Evolutionary conservation across 2,113 vertebrate genomes (phyloP).

Genomic region (Myanophis thanlyinensis): DNA sequence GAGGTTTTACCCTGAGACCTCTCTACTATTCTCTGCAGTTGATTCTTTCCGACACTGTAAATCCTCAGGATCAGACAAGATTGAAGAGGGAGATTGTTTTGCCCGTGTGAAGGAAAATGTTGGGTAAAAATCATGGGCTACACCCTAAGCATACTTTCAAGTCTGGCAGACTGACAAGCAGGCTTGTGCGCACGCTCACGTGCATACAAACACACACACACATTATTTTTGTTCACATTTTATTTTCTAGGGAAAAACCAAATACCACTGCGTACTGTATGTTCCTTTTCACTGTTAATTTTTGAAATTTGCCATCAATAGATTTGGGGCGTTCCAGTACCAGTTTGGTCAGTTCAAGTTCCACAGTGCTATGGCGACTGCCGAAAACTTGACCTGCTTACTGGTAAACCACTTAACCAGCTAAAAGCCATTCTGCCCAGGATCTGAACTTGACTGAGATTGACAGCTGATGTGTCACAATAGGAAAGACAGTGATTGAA

Average conservation of each 20-base stretch:
- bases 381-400: background rate
- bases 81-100: background rate
- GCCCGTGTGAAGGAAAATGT: background rate
- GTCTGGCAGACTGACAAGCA: background rate
- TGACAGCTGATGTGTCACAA: background rate
- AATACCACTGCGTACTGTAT: background rate
- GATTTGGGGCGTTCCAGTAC: background rate
- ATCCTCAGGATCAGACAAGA: background rate
- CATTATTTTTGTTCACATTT: background rate
- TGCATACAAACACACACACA: background rate
- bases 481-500: background rate
- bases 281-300: background rate
- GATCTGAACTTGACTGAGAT: background rate
- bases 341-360: background rate
- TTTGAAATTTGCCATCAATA: background rate
- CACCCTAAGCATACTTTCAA: background rate
- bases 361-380: background rate
- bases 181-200: rapidly evolving
- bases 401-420: background rate
- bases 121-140: background rate
- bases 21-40: background rate
- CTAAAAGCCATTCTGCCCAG: background rate
- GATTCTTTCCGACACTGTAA: background rate
- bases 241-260: background rate
- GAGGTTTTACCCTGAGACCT: background rate